These are phyloP conservation scores for Marmota flaviventris DNA, from an alignment of 2,113 vertebrate genomes.

Conservation along the genomic window DNA sequence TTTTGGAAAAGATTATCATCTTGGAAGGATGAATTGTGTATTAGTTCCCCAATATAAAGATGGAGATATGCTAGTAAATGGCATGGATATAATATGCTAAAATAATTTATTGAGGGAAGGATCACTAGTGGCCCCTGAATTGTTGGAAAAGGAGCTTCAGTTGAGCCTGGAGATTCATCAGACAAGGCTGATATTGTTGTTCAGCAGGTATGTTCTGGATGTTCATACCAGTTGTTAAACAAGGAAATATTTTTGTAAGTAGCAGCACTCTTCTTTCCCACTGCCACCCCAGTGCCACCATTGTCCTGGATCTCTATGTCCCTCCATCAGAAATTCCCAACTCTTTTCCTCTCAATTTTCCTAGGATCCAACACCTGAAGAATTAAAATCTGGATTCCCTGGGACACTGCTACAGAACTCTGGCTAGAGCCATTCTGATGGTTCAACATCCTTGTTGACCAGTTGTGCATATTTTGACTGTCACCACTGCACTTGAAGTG, in stretches of 20 bases:
- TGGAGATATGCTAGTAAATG: neutral
- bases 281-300: neutral
- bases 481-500: neutral
- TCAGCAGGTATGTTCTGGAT: neutral
- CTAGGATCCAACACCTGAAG: neutral
- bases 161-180: neutral
- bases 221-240: neutral
- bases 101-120: neutral
- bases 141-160: neutral
- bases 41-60: neutral
- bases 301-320: neutral
- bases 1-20: conserved; percentile 11
- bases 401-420: neutral
- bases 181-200: neutral
- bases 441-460: neutral
- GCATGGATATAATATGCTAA: neutral
- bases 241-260: neutral
- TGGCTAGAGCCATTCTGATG: neutral
- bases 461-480: neutral
- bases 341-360: neutral
- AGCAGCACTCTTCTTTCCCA: neutral
- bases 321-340: neutral
- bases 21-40: neutral
- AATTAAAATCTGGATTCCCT: neutral
- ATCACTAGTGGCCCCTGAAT: neutral